Percentiles rank a stretch among this genome's conserved stretches.
phyloP scores from a whole-genome alignment of 2,888 invertebrate species.

The Synergus laeviventris region DNA sequence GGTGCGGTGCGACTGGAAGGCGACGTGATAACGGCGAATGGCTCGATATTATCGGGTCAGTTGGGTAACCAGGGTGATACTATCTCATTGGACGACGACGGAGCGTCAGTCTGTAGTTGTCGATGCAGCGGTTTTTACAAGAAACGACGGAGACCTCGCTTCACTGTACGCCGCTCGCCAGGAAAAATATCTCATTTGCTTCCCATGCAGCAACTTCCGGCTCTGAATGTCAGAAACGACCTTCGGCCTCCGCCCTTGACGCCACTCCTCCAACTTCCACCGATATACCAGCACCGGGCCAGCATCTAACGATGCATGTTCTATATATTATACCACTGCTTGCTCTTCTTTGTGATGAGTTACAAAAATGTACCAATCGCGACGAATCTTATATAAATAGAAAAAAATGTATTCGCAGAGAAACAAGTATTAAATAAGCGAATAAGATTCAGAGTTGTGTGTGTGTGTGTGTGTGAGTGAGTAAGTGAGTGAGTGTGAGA shows the following conservation, averaged over 20 bases:
- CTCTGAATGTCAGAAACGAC: conserved; percentile 62
- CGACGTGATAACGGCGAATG: conserved; percentile 97
- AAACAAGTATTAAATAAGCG: neutral
- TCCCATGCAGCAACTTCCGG: conserved; percentile 75
- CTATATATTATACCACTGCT: conserved; percentile 54
- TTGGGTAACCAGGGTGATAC: conserved; percentile 75
- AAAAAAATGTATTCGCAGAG: neutral
- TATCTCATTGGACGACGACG: conserved; percentile 74
- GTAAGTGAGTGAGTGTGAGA: too few species aligned
- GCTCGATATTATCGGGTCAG: conserved; percentile 89
- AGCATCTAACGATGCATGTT: conserved; percentile 70
- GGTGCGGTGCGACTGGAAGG: conserved; percentile 97
- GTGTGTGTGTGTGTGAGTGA: too few species aligned
- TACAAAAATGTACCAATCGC: conserved; percentile 57
- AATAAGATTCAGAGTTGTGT: too few species aligned
- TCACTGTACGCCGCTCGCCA: conserved; percentile 78
- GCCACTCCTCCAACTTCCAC: conserved; percentile 70
- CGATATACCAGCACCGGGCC: conserved; percentile 73
- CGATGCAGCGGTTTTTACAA: conserved; percentile 75
- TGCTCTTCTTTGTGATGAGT: conserved; percentile 52
- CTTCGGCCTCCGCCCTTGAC: conserved; percentile 68
- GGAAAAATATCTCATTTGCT: conserved; percentile 78
- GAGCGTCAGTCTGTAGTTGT: conserved; percentile 76
- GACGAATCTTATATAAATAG: conserved; percentile 54
- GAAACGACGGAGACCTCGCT: conserved; percentile 75